Percentiles rank a stretch among this genome's conserved stretches.
phyloP scores from a whole-genome alignment of 1,140 invertebrate genomes.

The Coenobita brevimanus region DNA sequence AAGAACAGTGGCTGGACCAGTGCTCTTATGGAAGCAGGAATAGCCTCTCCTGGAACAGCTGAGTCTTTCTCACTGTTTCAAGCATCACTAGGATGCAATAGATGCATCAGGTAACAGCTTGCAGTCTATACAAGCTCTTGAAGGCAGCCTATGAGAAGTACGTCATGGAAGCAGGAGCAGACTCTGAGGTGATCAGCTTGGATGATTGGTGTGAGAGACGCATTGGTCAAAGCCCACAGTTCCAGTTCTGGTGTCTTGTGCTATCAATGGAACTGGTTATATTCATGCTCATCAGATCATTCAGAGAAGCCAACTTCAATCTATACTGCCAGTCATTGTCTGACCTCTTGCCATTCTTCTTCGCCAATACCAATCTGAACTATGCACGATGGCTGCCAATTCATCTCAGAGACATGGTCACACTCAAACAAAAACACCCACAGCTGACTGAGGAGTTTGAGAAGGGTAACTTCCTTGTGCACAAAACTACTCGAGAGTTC shows the following conservation, averaged over 20 bases:
- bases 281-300: slow-evolving; percentile 6
- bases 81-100: no score
- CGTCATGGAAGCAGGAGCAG: neutral
- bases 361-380: slow-evolving; percentile 15
- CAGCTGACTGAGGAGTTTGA: slow-evolving; percentile 19
- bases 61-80: no score
- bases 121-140: slow-evolving; percentile 14
- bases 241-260: slow-evolving; percentile 5
- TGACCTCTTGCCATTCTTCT: neutral
- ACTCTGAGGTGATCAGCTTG: neutral
- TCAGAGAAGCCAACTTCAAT: neutral
- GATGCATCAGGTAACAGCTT: no score
- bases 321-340: neutral
- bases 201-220: neutral
- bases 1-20: no score
- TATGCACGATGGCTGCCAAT: slow-evolving; percentile 22
- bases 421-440: slow-evolving; percentile 19
- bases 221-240: slow-evolving; percentile 15
- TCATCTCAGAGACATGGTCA: slow-evolving; percentile 2
- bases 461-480: slow-evolving; percentile 24
- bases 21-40: no score
- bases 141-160: neutral
- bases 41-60: no score
- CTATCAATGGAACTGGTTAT: neutral
- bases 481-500: slow-evolving; percentile 34